Percentiles rank a stretch among this genome's conserved stretches.
Conservation (phyloP, 2,797 vertebrate species). For the Myioborus melanocephalus region DNA sequence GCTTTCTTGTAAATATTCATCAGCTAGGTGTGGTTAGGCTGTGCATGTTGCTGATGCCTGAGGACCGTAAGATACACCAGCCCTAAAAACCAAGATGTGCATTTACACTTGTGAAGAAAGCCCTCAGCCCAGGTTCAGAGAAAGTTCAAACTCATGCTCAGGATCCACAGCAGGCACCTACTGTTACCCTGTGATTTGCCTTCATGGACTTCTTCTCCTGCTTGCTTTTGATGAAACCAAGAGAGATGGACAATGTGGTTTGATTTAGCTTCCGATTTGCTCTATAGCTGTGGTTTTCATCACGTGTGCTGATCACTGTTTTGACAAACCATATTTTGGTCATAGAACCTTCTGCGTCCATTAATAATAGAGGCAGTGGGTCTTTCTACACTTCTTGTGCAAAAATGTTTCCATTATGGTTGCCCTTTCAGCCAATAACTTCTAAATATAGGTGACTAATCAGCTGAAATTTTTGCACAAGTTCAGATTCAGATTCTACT, state of each 20-base stretch:
- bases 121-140: not conserved
- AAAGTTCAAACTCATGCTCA: not conserved
- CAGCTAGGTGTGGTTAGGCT: not conserved
- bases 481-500: not conserved
- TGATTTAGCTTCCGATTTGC: not conserved
- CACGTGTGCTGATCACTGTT: not conserved
- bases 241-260: not conserved
- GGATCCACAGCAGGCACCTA: not conserved
- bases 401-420: not conserved
- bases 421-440: not conserved
- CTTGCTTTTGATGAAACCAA: not conserved
- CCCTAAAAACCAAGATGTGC: not conserved
- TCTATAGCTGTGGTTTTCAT: not conserved
- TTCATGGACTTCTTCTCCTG: not conserved
- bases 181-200: not conserved
- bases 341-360: not conserved
- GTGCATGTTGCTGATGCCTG: fast-evolving
- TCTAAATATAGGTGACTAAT: not conserved
- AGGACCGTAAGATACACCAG: not conserved
- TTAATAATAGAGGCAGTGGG: not conserved
- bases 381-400: not conserved
- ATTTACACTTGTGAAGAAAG: not conserved
- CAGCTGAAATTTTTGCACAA: not conserved
- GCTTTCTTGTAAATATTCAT: not conserved
- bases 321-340: not conserved